Conservation (phyloP, 2,797 vertebrate species). For the Erithacus rubecula region DNA sequence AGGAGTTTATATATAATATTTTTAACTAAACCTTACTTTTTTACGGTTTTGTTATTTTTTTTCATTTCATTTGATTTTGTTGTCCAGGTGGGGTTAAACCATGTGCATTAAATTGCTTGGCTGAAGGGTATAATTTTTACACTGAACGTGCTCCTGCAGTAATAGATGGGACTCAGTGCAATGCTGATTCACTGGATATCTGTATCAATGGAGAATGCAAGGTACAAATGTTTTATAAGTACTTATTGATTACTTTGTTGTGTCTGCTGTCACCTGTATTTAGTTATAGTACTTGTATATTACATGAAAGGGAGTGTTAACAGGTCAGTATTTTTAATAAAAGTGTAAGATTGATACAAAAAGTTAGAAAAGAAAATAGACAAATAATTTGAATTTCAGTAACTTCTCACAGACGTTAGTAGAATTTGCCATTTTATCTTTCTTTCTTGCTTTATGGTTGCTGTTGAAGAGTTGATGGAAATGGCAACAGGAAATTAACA, state of each 20-base stretch:
- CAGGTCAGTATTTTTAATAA: not conserved
- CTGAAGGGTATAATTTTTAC: slow-evolving; percentile 99
- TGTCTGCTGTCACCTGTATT: not conserved
- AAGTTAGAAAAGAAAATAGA: not conserved
- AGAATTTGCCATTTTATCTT: not conserved
- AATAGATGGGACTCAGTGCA: slow-evolving; percentile 95
- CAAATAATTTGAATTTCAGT: not conserved
- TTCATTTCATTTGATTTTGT: slow-evolving; percentile 28
- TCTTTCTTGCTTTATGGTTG: not conserved
- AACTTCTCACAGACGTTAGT: not conserved
- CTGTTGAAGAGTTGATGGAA: not conserved
- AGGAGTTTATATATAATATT: not conserved
- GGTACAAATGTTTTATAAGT: slow-evolving; percentile 74
- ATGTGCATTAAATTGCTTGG: slow-evolving; percentile 97
- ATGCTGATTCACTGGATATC: slow-evolving; percentile 95
- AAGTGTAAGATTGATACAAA: not conserved
- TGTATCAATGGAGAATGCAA: slow-evolving; percentile 99
- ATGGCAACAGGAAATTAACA: not conserved
- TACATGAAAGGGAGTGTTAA: not conserved
- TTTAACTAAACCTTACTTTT: not conserved
- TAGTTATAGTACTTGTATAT: not conserved
- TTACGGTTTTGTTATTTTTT: not conserved
- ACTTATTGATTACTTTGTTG: not conserved
- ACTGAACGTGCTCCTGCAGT: slow-evolving; percentile 96
- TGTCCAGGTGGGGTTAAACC: slow-evolving; percentile 93